Percentiles rank a stretch among this genome's conserved stretches.
Evolutionary conservation across 2,797 vertebrate species (phyloP).

Genomic region (Melanotaenia trifasciata): DNA sequence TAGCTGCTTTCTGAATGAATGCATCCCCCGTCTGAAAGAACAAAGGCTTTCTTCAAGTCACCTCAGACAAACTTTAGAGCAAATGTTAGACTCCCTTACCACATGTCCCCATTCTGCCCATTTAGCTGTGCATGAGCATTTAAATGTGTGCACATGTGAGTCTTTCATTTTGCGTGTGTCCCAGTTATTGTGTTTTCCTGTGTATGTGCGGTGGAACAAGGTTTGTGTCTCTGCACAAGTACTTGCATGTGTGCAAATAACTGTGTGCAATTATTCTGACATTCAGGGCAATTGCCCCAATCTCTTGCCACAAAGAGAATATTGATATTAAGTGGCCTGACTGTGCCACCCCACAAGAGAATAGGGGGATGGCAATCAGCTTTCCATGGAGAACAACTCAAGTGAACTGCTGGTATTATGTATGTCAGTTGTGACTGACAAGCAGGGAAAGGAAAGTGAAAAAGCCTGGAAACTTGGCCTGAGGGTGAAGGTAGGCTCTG

Average conservation of each 20-base stretch:
- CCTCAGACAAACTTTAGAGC: constrained; percentile 37
- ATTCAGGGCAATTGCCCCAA: constrained; percentile 64
- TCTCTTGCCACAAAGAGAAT: constrained; percentile 70
- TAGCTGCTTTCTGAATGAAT: constrained; percentile 54
- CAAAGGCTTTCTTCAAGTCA: constrained; percentile 58
- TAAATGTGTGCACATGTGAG: constrained; percentile 13
- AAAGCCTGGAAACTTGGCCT: constrained; percentile 37
- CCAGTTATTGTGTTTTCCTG: constrained; percentile 43
- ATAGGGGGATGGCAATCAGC: constrained; percentile 44
- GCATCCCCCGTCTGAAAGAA: constrained; percentile 46
- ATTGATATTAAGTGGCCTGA: constrained; percentile 76
- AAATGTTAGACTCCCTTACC: constrained; percentile 46
- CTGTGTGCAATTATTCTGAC: constrained; percentile 68
- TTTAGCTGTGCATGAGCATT: constrained; percentile 30
- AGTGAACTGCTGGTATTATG: constrained; percentile 61
- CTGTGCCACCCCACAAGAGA: constrained; percentile 48
- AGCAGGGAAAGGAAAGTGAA: constrained; percentile 37
- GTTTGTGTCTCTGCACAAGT: constrained; percentile 41
- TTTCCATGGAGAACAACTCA: constrained; percentile 30
- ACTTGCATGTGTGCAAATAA: constrained; percentile 42
- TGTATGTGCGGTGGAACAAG: constrained; percentile 21
- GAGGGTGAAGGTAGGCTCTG: constrained; percentile 23
- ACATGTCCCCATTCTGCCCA: constrained; percentile 58
- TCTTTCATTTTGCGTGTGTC: constrained; percentile 45
- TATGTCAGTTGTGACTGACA: constrained; percentile 49